These are phyloP conservation scores for Megalopta genalis DNA, from an alignment of 1,140 invertebrate genomes.

Conservation along the genomic window DNA sequence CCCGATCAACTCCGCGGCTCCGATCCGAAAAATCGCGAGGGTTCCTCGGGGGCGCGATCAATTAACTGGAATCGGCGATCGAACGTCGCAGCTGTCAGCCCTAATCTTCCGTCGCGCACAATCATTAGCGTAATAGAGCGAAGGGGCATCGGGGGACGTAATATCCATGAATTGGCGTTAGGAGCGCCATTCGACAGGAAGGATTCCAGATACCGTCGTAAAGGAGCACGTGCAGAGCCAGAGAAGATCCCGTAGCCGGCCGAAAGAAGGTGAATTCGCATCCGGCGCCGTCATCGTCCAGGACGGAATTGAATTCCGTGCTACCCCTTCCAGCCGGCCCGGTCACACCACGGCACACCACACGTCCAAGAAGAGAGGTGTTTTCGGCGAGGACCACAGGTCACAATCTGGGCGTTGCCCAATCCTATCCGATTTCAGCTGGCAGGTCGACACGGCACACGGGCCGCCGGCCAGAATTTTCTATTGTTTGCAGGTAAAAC, in stretches of 20 bases:
- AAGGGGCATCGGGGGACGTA: background rate
- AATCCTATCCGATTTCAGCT: slow-evolving; percentile 72
- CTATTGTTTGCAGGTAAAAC: slow-evolving; percentile 68
- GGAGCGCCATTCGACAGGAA: background rate
- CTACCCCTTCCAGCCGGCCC: slow-evolving; percentile 63
- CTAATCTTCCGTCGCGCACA: background rate
- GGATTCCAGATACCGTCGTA: slow-evolving; percentile 4
- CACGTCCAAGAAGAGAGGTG: slow-evolving; percentile 52
- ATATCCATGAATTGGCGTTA: slow-evolving; percentile 11
- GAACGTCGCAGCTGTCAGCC: background rate
- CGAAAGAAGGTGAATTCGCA: slow-evolving; percentile 34
- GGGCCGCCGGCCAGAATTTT: slow-evolving; percentile 53
- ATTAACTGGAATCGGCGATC: background rate
- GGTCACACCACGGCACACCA: background rate
- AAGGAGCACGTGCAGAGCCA: slow-evolving; percentile 29
- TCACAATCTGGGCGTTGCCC: slow-evolving; percentile 69
- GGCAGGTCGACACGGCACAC: slow-evolving; percentile 62
- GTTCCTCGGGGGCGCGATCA: background rate
- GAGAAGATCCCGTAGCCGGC: background rate
- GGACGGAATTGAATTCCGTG: slow-evolving; percentile 64
- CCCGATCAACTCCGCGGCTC: background rate
- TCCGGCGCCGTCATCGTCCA: slow-evolving; percentile 50
- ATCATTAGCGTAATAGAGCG: background rate
- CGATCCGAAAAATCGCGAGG: background rate
- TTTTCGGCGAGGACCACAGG: slow-evolving; percentile 57